These are phyloP conservation scores for Squalus acanthias DNA, from an alignment of 2,797 vertebrate genomes.

Conservation along the genomic window DNA sequence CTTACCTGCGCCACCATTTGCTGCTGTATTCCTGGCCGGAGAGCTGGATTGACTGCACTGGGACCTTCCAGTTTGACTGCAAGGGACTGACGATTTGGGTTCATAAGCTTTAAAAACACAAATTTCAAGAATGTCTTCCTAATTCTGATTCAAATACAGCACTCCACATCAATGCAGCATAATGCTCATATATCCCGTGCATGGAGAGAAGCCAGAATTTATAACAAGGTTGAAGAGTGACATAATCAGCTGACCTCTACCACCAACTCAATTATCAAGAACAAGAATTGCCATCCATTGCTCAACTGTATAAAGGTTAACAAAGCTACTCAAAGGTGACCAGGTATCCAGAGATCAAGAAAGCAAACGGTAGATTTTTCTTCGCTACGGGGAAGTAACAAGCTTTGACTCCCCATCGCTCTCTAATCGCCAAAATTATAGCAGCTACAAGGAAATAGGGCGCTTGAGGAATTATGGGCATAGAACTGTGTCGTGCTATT, in stretches of 20 bases:
- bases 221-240: neutral
- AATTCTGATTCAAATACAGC: neutral
- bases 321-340: neutral
- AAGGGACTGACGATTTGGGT: constrained; percentile 80
- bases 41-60: constrained; percentile 61
- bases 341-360: neutral
- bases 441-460: neutral
- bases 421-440: neutral
- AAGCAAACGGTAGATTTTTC: neutral
- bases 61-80: constrained; percentile 83
- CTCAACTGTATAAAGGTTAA: neutral
- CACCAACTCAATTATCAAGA: neutral
- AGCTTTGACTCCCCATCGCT: neutral
- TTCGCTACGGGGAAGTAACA: neutral
- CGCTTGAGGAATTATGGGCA: neutral
- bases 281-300: neutral
- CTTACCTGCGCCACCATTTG: constrained; percentile 61
- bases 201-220: neutral
- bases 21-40: constrained; percentile 81
- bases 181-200: neutral
- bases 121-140: neutral
- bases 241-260: neutral
- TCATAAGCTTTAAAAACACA: constrained; percentile 74
- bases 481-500: neutral
- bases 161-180: neutral